Evolutionary conservation across 2,113 vertebrate species (phyloP), one percentile per base, ranked within the genome.

Genomic region (Pontoporia blainvillei): DNA sequence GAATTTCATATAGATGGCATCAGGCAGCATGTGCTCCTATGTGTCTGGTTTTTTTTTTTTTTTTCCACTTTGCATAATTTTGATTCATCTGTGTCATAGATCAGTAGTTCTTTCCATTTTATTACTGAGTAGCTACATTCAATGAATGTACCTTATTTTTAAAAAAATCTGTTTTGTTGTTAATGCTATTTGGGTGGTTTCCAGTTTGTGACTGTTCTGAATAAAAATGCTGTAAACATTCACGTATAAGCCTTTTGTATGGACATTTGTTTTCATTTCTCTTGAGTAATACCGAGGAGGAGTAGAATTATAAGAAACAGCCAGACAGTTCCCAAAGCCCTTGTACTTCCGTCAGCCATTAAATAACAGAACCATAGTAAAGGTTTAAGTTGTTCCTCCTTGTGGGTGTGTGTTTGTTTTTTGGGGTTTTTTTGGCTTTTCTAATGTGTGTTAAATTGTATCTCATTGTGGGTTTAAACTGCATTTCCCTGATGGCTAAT

Each of bases 81-180:
- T 8, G 52, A 39, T 2, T 12, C n/a, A 0, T 66, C 81, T 34
- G 3, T 1, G 4, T 8, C 1, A 0, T 1, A 2, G 4, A 17
- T 27, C 25, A 1, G 2, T 3, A 11, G 9, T 18, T 31, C 17
- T 0, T 46, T 39, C 46, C 23, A 18, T 41, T n/a, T 67, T 23
- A 12, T 72, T 9, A 14, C 79, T 2, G 8, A 29, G 31, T 9
- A 27, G 52, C 7, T 36, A 15, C 21, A 3, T 39, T 21, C 21
- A 36, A n/a, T 0, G 18, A 10, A 8, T 29, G 4, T 1, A 21
- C 6, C 46, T 90, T 20, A 29, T 18, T 39, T 67, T 67, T 25
- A 4, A 2, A 49, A 49, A 79, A 41, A n/a, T 15, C 49, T 39
- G 11, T 44, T 59, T 76, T 34, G 46, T 93, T 27, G 13, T 41